Evolutionary conservation across 1,140 invertebrate species (phyloP).

Genomic region (Lasioglossum albipes): DNA sequence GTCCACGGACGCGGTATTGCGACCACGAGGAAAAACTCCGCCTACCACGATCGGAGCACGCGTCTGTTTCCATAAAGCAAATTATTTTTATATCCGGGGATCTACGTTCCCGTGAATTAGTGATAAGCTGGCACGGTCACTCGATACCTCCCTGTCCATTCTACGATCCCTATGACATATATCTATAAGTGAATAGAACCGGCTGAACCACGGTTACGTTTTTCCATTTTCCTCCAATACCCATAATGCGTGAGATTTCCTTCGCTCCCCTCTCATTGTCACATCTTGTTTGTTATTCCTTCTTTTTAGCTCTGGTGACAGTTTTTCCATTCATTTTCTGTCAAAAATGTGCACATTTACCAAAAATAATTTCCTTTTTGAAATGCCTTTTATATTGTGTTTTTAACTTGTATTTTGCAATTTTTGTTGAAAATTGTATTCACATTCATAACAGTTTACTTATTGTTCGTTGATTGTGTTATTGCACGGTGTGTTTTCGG

Average conservation of each 20-base stretch:
- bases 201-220: slow-evolving; percentile 47
- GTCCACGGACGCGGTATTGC: slow-evolving; percentile 45
- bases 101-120: slow-evolving; percentile 73
- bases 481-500: too few relatives aligned
- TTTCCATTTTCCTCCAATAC: slow-evolving; percentile 51
- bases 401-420: too few relatives aligned
- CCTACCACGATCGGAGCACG: slow-evolving; percentile 58
- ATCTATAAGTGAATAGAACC: slow-evolving; percentile 44
- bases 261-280: slow-evolving; percentile 33
- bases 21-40: slow-evolving; percentile 49
- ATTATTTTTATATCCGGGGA: slow-evolving; percentile 77
- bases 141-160: slow-evolving; percentile 59
- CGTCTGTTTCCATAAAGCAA: slow-evolving; percentile 77
- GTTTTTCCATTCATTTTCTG: neutral
- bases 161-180: slow-evolving; percentile 56
- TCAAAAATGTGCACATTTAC: neutral
- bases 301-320: neutral
- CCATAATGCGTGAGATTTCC: slow-evolving; percentile 54
- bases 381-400: too few relatives aligned
- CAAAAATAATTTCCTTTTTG: neutral
- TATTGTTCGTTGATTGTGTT: too few relatives aligned
- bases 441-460: too few relatives aligned
- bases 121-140: slow-evolving; percentile 71
- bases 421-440: too few relatives aligned
- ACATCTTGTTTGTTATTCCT: slow-evolving; percentile 20